Conservation (phyloP, 1,140 invertebrate genomes). For the Vollenhovia emeryi region DNA sequence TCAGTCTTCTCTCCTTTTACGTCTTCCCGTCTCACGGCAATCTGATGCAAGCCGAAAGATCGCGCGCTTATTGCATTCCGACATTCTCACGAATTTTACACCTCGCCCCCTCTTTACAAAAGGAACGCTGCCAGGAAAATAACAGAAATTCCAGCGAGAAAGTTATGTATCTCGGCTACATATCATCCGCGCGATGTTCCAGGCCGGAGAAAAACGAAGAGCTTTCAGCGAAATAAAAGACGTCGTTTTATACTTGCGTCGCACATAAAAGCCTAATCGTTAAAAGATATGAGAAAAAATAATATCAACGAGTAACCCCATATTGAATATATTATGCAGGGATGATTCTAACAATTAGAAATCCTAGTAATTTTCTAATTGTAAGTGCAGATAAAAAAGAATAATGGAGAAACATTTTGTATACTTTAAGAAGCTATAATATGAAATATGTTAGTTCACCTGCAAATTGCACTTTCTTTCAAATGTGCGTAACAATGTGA, state of each 20-base stretch:
- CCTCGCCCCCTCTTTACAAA: constrained; percentile 35
- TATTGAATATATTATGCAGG: neutral
- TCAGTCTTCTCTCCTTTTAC: neutral
- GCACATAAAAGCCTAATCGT: neutral
- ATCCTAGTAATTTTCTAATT: neutral
- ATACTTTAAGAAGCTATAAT: neutral
- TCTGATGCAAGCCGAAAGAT: constrained; percentile 46
- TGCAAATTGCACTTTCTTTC: neutral
- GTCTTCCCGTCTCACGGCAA: constrained; percentile 1
- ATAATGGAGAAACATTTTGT: neutral
- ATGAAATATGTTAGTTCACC: neutral
- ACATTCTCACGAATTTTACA: constrained; percentile 50
- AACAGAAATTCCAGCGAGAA: constrained; percentile 44
- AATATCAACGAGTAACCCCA: neutral
- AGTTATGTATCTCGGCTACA: constrained; percentile 51
- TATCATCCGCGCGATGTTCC: constrained; percentile 41
- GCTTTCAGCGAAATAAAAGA: constrained; percentile 1
- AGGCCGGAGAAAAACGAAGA: constrained; percentile 1
- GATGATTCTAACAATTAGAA: neutral
- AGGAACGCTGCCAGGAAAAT: constrained; percentile 50
- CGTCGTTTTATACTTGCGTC: neutral
- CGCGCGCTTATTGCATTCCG: constrained; percentile 53
- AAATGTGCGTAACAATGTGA: neutral
- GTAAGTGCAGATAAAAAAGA: neutral
- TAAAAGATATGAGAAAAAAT: neutral